Evolutionary conservation across 2,797 vertebrate species (phyloP), one percentile per base, ranked within the genome.

Genomic region (Catamblyrhynchus diadema): DNA sequence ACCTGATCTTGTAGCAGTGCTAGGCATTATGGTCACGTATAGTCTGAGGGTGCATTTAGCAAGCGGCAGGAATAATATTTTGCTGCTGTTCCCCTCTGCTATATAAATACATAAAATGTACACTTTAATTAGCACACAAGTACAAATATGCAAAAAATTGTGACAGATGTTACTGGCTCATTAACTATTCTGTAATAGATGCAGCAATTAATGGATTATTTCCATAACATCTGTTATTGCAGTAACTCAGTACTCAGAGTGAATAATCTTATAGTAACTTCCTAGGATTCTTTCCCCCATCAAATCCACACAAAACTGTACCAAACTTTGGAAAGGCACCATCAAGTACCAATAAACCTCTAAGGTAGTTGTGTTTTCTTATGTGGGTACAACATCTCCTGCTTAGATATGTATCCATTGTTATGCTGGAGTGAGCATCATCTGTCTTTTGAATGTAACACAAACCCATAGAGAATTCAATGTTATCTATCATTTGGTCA

Each of bases 281-380:
- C n/a, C 28, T 66, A 11, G 11, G 4, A 1, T 23, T 25, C 8
- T 19, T 25, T 7, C 0, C 1, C 5, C 6, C 5, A 5, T 4
- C 14, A 56, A 20, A 61, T 21, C 39, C 50, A 39, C 3, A 13
- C 5, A 74, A 41, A 44, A 64, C 25, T 12, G 4, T 37, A 57
- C 25, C 48, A 81, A 9, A 37, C 30, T 60, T 48, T 7, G 12
- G 25, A 84, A 48, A 28, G 81, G 32, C 15, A 54, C 17, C 32
- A n/a, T 54, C 14, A 54, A 54, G 32, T 54, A n/a, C 21, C 35
- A 69, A 28, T 20, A 71, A 81, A 57, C 9, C 11, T 69, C 42
- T 12, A 81, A 8, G 62, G 17, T 51, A 81, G 35, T 10, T 27
- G 5, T 5, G 17, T 64, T 59, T 59, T 66, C 53, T 42, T 54